Evolutionary conservation across 2,797 vertebrate genomes (phyloP), one percentile per base, ranked within the genome.

Genomic region (Rallus crepitans): DNA sequence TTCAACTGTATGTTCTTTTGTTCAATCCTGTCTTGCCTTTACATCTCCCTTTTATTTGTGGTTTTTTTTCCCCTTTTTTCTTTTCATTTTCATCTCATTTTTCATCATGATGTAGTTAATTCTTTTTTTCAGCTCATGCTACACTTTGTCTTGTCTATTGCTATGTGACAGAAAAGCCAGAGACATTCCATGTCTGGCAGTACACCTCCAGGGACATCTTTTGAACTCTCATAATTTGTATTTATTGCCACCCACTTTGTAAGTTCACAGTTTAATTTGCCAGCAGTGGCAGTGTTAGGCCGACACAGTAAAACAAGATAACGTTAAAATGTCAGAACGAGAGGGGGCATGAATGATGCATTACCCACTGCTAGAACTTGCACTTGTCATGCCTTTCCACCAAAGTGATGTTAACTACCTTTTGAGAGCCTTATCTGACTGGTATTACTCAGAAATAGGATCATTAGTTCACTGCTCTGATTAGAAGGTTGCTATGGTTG

Each of bases 361-460:
- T 98, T 98, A 98, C 97, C 97, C 98, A 97, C 97, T 97, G 97
- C 98, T 97, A 98, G 98, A 98, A 98, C 98, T 97, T 98, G 98
- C 97, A 96, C 98, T 98, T 98, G 98, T 98, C 98, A 98, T 98
- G 95, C 97, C 97, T 97, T 98, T 98, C 98, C 96, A 98, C 97
- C 97, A 97, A 98, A 98, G 98, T 98, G 98, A 98, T 98, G 98
- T 98, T 98, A 98, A 98, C 98, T 98, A 98, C 98, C 98, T 98
- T 98, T 97, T 97, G 98, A 98, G 97, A 98, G 98, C 98, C 97
- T 97, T 96, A 96, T 98, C 97, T 97, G 98, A 94, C 97, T 98
- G 98, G 98, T 98, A 97, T 98, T 98, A 98, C 97, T 98, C 97
- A 93, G 98, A 98, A 98, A 97, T 95, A 97, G 96, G 98, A 98